phyloP scores from a whole-genome alignment of 2,797 vertebrate species.

The Agapornis canus region DNA sequence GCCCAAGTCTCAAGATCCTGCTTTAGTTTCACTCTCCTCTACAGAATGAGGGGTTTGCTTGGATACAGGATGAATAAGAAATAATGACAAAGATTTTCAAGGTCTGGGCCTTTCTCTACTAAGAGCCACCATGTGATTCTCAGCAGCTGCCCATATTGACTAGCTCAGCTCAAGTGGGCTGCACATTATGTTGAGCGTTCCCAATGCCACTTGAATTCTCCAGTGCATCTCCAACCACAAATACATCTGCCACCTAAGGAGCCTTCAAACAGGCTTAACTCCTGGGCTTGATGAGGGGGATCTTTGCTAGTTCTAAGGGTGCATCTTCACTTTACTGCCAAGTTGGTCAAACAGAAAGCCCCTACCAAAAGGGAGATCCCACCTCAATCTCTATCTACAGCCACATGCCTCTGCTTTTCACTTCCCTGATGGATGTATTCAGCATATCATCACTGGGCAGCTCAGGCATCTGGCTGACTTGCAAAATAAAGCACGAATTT shows the following conservation, averaged over 20 bases:
- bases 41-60: neutral
- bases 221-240: constrained; percentile 31
- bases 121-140: neutral
- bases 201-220: constrained; percentile 43
- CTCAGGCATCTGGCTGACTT: neutral
- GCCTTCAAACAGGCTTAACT: constrained; percentile 9
- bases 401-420: neutral
- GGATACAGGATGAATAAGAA: neutral
- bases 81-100: neutral
- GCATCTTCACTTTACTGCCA: neutral
- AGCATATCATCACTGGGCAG: neutral
- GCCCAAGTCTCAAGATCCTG: neutral
- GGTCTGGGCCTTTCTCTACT: neutral
- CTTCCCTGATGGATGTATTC: neutral
- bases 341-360: neutral
- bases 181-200: constrained; percentile 2
- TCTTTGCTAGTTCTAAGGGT: neutral
- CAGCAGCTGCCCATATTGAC: neutral
- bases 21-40: neutral
- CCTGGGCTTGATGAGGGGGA: neutral
- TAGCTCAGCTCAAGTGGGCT: constrained; percentile 39
- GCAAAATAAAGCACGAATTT: neutral
- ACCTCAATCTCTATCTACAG: neutral
- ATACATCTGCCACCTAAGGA: neutral
- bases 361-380: neutral